Conservation (phyloP, 2,797 vertebrate genomes). For the Morus bassanus region DNA sequence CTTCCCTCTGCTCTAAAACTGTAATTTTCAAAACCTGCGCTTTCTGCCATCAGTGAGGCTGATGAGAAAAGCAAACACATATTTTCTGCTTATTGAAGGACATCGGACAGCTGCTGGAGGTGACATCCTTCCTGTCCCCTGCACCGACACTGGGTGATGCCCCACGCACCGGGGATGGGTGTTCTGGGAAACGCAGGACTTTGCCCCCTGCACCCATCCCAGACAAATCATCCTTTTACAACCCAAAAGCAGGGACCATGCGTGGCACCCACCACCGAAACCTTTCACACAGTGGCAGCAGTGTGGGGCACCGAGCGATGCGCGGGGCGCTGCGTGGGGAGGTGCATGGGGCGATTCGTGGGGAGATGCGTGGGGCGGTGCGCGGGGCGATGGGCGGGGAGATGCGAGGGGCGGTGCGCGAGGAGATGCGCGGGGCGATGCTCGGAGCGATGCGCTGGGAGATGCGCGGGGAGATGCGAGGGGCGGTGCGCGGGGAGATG, state of each 20-base stretch:
- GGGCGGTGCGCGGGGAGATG: too few relatives aligned
- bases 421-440: too few relatives aligned
- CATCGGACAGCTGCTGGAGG: neutral
- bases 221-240: rapidly evolving
- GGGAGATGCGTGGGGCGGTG: neutral
- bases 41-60: too few relatives aligned
- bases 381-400: too few relatives aligned
- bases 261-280: rapidly evolving
- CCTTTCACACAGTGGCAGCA: neutral
- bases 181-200: rapidly evolving
- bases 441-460: too few relatives aligned
- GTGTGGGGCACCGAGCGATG: too few relatives aligned
- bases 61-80: too few relatives aligned
- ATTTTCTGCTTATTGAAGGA: neutral
- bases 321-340: rapidly evolving
- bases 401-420: neutral
- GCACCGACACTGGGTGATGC: rapidly evolving
- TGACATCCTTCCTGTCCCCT: neutral
- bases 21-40: neutral
- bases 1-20: neutral
- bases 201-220: neutral
- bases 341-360: too few relatives aligned
- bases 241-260: neutral
- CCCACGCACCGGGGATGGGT: rapidly evolving
- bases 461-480: too few relatives aligned